Conservation (phyloP, 2,113 vertebrate genomes). For the Pao palembangensis region DNA sequence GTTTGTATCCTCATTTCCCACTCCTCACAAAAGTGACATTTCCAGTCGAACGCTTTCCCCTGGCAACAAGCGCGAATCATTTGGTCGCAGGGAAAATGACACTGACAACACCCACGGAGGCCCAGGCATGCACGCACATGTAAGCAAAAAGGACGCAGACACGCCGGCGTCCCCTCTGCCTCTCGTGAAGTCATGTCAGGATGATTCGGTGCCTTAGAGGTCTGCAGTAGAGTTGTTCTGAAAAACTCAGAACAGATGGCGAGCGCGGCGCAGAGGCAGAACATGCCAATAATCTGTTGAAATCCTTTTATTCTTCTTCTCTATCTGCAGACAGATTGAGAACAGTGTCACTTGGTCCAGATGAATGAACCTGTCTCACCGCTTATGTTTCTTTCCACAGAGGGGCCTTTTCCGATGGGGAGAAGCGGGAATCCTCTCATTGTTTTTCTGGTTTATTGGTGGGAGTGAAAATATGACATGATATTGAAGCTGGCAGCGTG, state of each 20-base stretch:
- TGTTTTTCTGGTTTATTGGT: constrained; percentile 51
- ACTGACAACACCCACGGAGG: constrained; percentile 23
- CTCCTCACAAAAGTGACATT: constrained; percentile 44
- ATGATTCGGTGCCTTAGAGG: constrained; percentile 51
- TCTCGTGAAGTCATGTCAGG: constrained; percentile 51
- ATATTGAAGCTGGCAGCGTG: constrained; percentile 34
- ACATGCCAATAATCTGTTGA: constrained; percentile 66
- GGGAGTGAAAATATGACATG: constrained; percentile 60
- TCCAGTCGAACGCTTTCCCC: constrained; percentile 49
- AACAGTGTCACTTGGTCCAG: constrained; percentile 55
- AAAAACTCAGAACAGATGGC: constrained; percentile 64
- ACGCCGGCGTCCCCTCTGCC: constrained; percentile 22
- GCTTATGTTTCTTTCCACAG: constrained; percentile 1
- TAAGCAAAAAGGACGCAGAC: constrained; percentile 7
- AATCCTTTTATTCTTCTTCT: constrained; percentile 60
- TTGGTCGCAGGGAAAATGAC: constrained; percentile 38
- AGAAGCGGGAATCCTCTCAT: constrained; percentile 15
- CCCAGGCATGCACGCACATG: neutral
- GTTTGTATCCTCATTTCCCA: constrained; percentile 12
- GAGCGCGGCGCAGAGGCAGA: constrained; percentile 54
- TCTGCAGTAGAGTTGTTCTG: constrained; percentile 15
- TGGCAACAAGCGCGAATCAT: constrained; percentile 33
- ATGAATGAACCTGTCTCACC: constrained; percentile 55
- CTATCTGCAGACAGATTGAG: constrained; percentile 64
- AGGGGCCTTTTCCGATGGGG: neutral